phyloP scores from a whole-genome alignment of 2,888 invertebrate species.

The Apamea anceps region DNA sequence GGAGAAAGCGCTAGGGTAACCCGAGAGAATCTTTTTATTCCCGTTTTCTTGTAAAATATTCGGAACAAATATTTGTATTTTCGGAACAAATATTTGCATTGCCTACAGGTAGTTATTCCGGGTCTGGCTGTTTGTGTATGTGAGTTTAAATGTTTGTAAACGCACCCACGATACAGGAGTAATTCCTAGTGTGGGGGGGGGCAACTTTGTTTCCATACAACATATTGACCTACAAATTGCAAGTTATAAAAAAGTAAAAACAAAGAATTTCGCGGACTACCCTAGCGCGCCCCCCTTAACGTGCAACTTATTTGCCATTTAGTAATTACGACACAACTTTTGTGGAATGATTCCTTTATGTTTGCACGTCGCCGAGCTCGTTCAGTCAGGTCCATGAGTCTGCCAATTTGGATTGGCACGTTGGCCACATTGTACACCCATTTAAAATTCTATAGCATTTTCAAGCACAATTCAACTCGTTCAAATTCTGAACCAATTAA shows the following conservation, averaged over 20 bases:
- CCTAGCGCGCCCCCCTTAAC: neutral
- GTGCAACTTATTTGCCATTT: neutral
- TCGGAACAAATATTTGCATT: too few species aligned
- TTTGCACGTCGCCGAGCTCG: neutral
- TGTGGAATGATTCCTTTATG: neutral
- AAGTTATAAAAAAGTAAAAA: too few species aligned
- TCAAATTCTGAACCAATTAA: neutral
- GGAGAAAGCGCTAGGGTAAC: neutral
- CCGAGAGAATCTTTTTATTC: too few species aligned
- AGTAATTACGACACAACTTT: neutral
- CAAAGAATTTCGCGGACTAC: too few species aligned
- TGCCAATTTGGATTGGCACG: neutral
- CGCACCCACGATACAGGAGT: too few species aligned
- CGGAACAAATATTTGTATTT: too few species aligned
- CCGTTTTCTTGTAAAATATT: too few species aligned
- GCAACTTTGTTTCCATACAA: neutral
- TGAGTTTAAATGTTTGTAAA: too few species aligned
- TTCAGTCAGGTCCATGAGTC: neutral
- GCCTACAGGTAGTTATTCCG: too few species aligned
- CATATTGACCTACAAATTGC: too few species aligned
- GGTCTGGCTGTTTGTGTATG: too few species aligned
- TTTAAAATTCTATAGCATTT: slow-evolving; percentile 4
- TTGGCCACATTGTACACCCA: neutral
- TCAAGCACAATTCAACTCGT: neutral
- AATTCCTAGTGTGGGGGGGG: too few species aligned